Evolutionary conservation across 2,888 invertebrate species (phyloP).

Genomic region (Drosophila sordidula): DNA sequence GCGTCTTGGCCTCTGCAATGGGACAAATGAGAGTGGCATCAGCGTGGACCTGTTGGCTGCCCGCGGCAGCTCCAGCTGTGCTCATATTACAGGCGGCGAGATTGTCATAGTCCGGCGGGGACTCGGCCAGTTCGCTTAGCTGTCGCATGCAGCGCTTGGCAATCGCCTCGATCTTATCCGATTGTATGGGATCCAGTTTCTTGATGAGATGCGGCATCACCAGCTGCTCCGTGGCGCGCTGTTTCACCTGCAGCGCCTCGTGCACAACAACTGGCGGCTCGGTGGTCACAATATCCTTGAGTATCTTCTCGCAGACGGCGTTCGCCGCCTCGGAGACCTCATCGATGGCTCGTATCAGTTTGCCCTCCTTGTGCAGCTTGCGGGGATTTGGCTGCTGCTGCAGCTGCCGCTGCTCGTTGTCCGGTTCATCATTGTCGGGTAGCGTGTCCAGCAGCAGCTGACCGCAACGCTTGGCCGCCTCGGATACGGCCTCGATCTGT

Average conservation of each 20-base stretch:
- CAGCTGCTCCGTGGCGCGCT: conserved; percentile 51
- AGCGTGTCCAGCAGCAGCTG: conserved; percentile 85
- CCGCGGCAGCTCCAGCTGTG: conserved; percentile 35
- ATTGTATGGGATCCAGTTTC: conserved; percentile 86
- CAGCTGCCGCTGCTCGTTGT: conserved; percentile 8
- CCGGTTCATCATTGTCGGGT: conserved; percentile 66
- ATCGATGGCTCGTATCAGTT: conserved; percentile 83
- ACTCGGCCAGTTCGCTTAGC: conserved; percentile 80
- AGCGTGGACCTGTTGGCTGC: conserved; percentile 38
- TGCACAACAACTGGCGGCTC: conserved; percentile 82
- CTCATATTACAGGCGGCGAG: conserved; percentile 71
- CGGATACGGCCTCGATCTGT: conserved; percentile 85
- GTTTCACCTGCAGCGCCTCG: conserved; percentile 78
- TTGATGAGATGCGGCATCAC: conserved; percentile 84
- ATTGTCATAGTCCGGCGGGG: conserved; percentile 85
- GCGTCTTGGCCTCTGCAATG: conserved; percentile 77
- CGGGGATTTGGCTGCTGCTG: conserved; percentile 47
- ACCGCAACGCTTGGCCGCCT: conserved; percentile 86
- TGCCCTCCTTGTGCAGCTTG: conserved; percentile 82
- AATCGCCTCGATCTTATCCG: conserved; percentile 86
- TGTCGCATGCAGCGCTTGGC: conserved; percentile 85
- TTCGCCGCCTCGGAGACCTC: conserved; percentile 84
- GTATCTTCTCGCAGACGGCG: conserved; percentile 83
- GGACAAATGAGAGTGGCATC: conserved; percentile 81
- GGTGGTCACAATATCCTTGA: conserved; percentile 82